These are phyloP conservation scores for Eulemur macaco DNA, from an alignment of 2,113 vertebrate genomes.

Conservation along the genomic window DNA sequence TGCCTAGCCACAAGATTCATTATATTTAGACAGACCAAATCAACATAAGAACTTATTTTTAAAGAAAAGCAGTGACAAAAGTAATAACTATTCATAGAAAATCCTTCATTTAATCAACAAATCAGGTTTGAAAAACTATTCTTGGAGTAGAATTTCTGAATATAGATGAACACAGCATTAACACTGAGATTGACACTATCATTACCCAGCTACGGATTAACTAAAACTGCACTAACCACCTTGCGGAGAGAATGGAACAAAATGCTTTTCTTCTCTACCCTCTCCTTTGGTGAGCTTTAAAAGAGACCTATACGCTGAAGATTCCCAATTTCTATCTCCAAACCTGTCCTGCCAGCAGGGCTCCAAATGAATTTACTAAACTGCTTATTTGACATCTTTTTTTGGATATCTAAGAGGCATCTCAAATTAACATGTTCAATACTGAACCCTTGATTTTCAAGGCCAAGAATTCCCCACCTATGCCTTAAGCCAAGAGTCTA, in stretches of 20 bases:
- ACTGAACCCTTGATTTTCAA: background rate
- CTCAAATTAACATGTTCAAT: background rate
- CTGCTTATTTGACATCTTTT: background rate
- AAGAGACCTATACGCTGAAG: background rate
- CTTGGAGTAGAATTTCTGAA: background rate
- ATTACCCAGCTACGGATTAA: background rate
- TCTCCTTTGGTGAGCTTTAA: background rate
- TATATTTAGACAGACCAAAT: background rate
- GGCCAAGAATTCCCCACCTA: background rate
- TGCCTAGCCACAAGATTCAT: background rate
- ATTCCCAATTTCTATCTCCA: background rate
- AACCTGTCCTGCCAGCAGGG: background rate
- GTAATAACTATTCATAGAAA: background rate
- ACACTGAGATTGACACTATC: background rate
- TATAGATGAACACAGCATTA: background rate
- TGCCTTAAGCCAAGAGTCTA: background rate
- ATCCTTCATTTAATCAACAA: background rate
- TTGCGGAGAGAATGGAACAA: background rate
- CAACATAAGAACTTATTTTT: background rate
- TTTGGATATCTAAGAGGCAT: background rate
- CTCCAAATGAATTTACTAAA: background rate
- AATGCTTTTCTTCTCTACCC: background rate
- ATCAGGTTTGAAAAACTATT: conserved; percentile 4
- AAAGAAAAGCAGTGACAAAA: background rate
- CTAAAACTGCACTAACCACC: background rate